Conservation (phyloP, 2,888 invertebrate genomes). For the Synanthedon tipuliformis region DNA sequence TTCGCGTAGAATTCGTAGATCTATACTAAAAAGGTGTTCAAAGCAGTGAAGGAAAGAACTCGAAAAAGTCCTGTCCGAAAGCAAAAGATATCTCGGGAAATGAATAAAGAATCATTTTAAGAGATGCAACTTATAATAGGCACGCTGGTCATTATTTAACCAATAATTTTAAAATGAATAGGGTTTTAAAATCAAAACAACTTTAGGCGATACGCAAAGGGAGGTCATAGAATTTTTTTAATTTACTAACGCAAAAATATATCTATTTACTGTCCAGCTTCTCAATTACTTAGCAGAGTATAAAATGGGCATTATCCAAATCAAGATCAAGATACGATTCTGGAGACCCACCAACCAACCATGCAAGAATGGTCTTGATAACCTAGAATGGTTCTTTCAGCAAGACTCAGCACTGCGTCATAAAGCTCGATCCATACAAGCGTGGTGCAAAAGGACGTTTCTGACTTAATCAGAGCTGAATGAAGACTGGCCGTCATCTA, state of each 20-base stretch:
- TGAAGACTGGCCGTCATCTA: not conserved
- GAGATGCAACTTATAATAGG: conserved; percentile 6
- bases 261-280: conserved; percentile 1
- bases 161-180: not conserved
- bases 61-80: conserved; percentile 8
- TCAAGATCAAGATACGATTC: conserved; percentile 4
- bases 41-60: conserved; percentile 5
- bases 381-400: conserved; percentile 4
- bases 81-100: conserved; percentile 8
- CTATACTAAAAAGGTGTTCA: not conserved
- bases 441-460: too few species aligned
- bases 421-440: too few species aligned
- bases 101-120: conserved; percentile 9
- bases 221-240: not conserved
- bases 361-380: conserved; percentile 4
- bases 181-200: not conserved
- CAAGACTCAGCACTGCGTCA: not conserved
- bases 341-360: conserved; percentile 6
- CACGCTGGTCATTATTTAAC: not conserved
- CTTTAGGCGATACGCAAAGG: not conserved
- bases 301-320: not conserved
- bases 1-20: not conserved
- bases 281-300: conserved; percentile 6
- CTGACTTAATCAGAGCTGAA: not conserved
- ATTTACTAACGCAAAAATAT: conserved; percentile 2